Percentiles rank a stretch among this genome's conserved stretches.
Evolutionary conservation across 1,140 invertebrate species (phyloP).

Genomic region (Drosophila obscura): DNA sequence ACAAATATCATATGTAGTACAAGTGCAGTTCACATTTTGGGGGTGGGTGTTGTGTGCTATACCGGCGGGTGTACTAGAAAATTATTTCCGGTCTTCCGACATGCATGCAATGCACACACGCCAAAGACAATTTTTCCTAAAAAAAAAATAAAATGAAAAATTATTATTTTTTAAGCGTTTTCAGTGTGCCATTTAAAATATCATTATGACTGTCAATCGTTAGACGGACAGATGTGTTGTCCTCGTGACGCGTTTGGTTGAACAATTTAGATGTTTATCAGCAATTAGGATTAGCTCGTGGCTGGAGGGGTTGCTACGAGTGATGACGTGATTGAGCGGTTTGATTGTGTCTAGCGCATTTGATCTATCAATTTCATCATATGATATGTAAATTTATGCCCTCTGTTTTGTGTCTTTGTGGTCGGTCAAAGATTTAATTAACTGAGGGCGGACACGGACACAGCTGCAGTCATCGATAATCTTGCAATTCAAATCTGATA

Average conservation of each 20-base stretch:
- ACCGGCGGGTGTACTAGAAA: constrained; percentile 61
- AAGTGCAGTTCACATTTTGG: constrained; percentile 58
- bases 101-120: constrained; percentile 53
- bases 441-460: constrained; percentile 20
- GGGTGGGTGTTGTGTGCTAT: constrained; percentile 52
- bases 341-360: constrained; percentile 28
- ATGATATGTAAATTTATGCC: constrained; percentile 74
- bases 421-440: constrained; percentile 65
- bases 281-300: constrained; percentile 72
- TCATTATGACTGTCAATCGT: constrained; percentile 72
- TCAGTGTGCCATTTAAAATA: constrained; percentile 76
- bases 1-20: constrained; percentile 52
- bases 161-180: constrained; percentile 76
- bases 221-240: constrained; percentile 61
- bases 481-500: no score
- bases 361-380: constrained; percentile 78
- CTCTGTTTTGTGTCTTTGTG: constrained; percentile 32
- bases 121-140: constrained; percentile 27
- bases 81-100: constrained; percentile 81
- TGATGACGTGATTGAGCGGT: constrained; percentile 59
- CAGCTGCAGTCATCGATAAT: constrained; percentile 36
- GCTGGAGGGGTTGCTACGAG: constrained; percentile 40
- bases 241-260: constrained; percentile 45
- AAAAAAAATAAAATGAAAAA: constrained; percentile 47
- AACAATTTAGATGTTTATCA: constrained; percentile 76